Base-by-base conservation (phyloP, 2,888 invertebrate genomes). In the Crocallis elinguaria region DNA sequence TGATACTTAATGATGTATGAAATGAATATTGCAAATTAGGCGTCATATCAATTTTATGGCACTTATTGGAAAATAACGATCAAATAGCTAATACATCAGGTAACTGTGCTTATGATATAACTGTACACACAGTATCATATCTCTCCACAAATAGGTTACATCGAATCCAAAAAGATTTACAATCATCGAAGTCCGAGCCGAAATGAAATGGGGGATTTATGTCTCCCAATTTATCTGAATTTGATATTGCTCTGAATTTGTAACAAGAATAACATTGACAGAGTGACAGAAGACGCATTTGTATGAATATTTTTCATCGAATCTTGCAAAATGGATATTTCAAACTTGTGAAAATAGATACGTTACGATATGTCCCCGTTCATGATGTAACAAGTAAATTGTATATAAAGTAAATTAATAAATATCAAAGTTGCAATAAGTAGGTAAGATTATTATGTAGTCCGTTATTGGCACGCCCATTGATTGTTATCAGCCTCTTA, bases 291-390 rank as follows among this genome's bases (percentile, higher is more conserved):
- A 43, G 56, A 45, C 35, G 25, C 7, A 43, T 49, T 35, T 35
- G 23, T 39, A 46, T 48, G 48, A 51, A 55, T 55, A 52, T 49
- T 21, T 44, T 49, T 41, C 33, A 44, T 38, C 21, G 27, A 35
- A 46, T 44, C 27, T 50, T 23, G 25, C 17, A 2, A 21, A 45
- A 6, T 19, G 30, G 23, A 21, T 9, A 38, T 13, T 19, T 19
- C 19, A 21, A 6, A 1, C 3, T 2, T 45, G 23, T 5, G 14
- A 8, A 5, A 23, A 23, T 23, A n/a, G n/a, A n/a, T n/a, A n/a
- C n/a, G n/a, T n/a, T n/a, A n/a, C n/a, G n/a, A n/a, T n/a, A n/a
- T n/a, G n/a, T n/a, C n/a, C n/a, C n/a, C n/a, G n/a, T n/a, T n/a
- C n/a, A n/a, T n/a, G n/a, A n/a, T n/a, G n/a, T 2, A 8, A 4